A percentile compares a stretch with the other conserved stretches of the same genome.
Conservation (phyloP, 2,797 vertebrate genomes). For the Microcaecilia unicolor region DNA sequence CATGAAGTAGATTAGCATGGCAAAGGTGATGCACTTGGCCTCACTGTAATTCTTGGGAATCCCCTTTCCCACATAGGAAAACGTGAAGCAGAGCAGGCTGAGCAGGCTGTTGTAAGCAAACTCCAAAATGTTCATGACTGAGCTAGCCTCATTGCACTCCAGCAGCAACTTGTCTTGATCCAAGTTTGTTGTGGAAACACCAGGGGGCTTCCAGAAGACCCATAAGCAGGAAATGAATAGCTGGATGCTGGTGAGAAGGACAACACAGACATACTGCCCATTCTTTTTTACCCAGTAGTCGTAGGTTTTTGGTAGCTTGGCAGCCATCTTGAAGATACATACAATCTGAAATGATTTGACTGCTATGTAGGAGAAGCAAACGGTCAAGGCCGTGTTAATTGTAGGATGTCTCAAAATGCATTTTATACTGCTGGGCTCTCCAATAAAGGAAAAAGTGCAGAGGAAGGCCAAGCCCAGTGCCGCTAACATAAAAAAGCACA, state of each 20-base stretch:
- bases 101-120: conserved; percentile 44
- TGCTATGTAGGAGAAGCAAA: conserved; percentile 62
- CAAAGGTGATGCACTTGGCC: conserved; percentile 71
- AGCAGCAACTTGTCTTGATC: conserved; percentile 24
- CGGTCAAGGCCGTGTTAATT: conserved; percentile 58
- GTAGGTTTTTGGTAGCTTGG: conserved; percentile 57
- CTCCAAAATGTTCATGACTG: conserved; percentile 36
- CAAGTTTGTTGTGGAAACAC: rapidly evolving
- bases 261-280: conserved; percentile 53
- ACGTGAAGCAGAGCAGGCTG: conserved; percentile 58
- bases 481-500: conserved; percentile 70
- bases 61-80: conserved; percentile 74
- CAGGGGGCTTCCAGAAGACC: conserved; percentile 18
- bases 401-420: conserved; percentile 58
- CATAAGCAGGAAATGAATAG: conserved; percentile 37
- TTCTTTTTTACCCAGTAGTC: conserved; percentile 62
- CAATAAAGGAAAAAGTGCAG: conserved; percentile 57
- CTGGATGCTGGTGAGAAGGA: conserved; percentile 26
- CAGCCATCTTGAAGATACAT: conserved; percentile 73
- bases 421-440: conserved; percentile 34
- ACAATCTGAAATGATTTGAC: conserved; percentile 73
- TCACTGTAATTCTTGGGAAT: conserved; percentile 78
- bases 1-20: conserved; percentile 66
- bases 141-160: conserved; percentile 51
- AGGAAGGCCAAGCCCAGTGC: conserved; percentile 44